Percentiles rank a stretch among this genome's conserved stretches.
phyloP scores from a whole-genome alignment of 2,113 vertebrate genomes.

The Dolichallabes microphthalmus region DNA sequence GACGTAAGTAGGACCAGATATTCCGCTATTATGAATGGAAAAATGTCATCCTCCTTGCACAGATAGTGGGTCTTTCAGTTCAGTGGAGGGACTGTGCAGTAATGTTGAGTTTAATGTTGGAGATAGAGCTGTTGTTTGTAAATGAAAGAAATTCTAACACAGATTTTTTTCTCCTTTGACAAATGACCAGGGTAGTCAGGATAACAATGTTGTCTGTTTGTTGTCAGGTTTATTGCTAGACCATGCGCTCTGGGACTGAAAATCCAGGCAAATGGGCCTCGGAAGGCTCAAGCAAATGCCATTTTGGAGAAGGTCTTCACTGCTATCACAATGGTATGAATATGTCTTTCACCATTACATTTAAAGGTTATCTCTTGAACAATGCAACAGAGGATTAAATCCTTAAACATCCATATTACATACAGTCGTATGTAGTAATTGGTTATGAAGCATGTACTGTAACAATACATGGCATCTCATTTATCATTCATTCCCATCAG shows the following conservation, averaged over 20 bases:
- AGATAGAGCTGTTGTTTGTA: neutral
- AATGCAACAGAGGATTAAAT: neutral
- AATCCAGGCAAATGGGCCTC: slow-evolving; percentile 92
- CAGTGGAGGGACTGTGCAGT: neutral
- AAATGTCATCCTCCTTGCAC: neutral
- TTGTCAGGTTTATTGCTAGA: slow-evolving; percentile 89
- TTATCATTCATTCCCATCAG: neutral
- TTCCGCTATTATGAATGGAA: neutral
- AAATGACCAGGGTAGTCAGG: neutral
- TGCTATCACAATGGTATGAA: slow-evolving; percentile 92
- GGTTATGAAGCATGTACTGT: neutral
- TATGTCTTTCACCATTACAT: neutral
- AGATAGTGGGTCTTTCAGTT: neutral
- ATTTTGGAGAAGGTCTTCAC: slow-evolving; percentile 99
- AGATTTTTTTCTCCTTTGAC: neutral
- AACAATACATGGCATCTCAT: neutral
- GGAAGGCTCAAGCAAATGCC: slow-evolving; percentile 92
- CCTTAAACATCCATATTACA: neutral
- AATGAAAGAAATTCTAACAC: neutral
- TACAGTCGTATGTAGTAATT: neutral
- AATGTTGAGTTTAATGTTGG: neutral
- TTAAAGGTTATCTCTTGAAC: neutral
- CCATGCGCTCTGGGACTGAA: slow-evolving; percentile 95
- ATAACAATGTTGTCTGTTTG: slow-evolving; percentile 15
- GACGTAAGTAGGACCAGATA: neutral